Percentiles rank a stretch among this genome's conserved stretches.
Conservation (phyloP, 2,797 vertebrate genomes). For the Huso huso region DNA sequence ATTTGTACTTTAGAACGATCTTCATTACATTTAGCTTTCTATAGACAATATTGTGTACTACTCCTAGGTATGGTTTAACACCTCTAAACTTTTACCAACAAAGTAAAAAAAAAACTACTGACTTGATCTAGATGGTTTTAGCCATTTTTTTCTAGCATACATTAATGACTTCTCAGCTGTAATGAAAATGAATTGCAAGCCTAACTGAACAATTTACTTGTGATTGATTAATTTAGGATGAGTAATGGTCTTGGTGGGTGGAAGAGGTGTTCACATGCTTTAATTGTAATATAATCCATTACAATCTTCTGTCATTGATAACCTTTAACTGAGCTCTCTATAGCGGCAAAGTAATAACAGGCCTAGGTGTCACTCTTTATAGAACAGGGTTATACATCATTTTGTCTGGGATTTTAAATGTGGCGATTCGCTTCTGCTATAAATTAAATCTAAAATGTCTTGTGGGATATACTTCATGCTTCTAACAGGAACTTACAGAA, state of each 20-base stretch:
- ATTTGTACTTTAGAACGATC: no score
- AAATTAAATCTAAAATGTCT: constrained; percentile 13
- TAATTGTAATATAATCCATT: constrained; percentile 55
- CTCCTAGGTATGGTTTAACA: no score
- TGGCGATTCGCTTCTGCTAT: background rate
- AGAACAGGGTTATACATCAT: constrained; percentile 45
- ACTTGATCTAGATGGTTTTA: no score
- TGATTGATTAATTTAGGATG: constrained; percentile 55
- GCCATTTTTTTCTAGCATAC: constrained; percentile 29
- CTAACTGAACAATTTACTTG: constrained; percentile 46
- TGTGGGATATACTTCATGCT: constrained; percentile 5
- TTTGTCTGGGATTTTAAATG: constrained; percentile 25
- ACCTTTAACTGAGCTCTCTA: constrained; percentile 46
- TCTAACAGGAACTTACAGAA: constrained; percentile 3
- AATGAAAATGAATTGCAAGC: constrained; percentile 61
- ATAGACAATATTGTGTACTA: no score
- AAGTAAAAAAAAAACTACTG: no score
- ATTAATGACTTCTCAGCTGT: constrained; percentile 48
- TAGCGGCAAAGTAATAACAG: constrained; percentile 45
- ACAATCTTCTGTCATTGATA: constrained; percentile 45
- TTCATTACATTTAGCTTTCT: no score
- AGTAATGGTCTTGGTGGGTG: constrained; percentile 9
- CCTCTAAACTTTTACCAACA: no score
- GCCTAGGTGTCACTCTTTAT: constrained; percentile 44
- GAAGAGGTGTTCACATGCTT: constrained; percentile 45